Evolutionary conservation across 2,797 vertebrate genomes (phyloP), one percentile per base, ranked within the genome.

Genomic region (Paramormyrops hopkinsi): DNA sequence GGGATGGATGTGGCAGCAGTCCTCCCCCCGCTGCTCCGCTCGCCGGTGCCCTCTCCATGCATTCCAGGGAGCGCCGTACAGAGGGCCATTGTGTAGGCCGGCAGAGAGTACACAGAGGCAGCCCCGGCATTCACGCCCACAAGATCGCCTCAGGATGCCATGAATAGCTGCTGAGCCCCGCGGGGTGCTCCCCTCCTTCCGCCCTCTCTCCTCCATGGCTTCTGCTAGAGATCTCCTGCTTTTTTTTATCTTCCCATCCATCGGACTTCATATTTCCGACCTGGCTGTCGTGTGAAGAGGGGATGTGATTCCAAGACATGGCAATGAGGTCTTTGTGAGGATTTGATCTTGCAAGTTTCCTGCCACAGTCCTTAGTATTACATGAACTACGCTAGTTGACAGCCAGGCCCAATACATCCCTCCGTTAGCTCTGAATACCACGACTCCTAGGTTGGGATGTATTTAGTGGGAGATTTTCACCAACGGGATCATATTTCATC

Each of bases 21-120:
- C 88, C 56, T n/a, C 37, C 41, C 37, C 37, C 37, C 62, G 3
- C 82, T 2, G 22, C 41, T 9, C 2, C 92, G 95, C 95, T 94
- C 95, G 92, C 95, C 94, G 93, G 93, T 95, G 95, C 95, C 94
- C 96, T 95, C 95, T 96, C 95, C 88, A 95, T 95, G 95, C 96
- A 96, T 96, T 96, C 96, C 96, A 92, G 91, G 95, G 92, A 93
- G 94, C 89, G 82, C 93, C 95, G 95, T 95, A 97, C 96, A 97
- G 96, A 96, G 95, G 93, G 91, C 94, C 96, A 97, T 97, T 97
- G 96, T 97, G 95, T 91, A 91, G 91, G 91, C 92, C 93, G 93
- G 93, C 92, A 90, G 92, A 92, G 56, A 19, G 94, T 86, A 93
- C 94, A 94, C 94, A 95, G 95, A 95, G 93, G 86, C 93, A 93